Conservation (phyloP, 1,140 invertebrate genomes). For the Scaptodrosophila lebanonensis region DNA sequence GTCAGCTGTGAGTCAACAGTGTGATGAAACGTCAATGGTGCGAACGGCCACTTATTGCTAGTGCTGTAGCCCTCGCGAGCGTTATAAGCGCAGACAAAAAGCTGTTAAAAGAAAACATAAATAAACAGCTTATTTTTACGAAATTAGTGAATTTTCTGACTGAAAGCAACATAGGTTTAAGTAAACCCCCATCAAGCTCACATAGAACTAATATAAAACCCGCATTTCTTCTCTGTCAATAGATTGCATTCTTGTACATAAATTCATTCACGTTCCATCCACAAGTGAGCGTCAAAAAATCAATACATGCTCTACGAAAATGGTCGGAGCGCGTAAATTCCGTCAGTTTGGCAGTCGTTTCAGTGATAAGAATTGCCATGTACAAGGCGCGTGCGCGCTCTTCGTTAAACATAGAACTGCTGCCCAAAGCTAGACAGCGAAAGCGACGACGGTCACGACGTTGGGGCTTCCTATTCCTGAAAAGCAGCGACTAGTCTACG, state of each 20-base stretch:
- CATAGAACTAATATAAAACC: background rate
- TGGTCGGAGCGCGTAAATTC: conserved; percentile 32
- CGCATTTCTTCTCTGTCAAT: conserved; percentile 1
- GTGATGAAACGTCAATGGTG: too few species aligned
- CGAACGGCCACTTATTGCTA: conserved; percentile 1
- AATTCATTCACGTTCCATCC: background rate
- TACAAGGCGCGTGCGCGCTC: conserved; percentile 32
- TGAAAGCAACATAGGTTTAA: conserved; percentile 20
- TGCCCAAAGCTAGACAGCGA: background rate
- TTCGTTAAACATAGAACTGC: background rate
- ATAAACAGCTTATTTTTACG: conserved; percentile 1
- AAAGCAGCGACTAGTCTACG: conserved; percentile 41
- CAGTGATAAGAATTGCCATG: conserved; percentile 36
- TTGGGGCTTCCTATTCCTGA: conserved; percentile 26
- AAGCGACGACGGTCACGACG: background rate
- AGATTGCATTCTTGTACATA: background rate
- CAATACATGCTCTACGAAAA: conserved; percentile 40
- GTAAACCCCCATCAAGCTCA: background rate
- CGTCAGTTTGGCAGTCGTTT: conserved; percentile 38
- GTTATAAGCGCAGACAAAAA: conserved; percentile 28
- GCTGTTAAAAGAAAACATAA: background rate
- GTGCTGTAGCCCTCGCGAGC: conserved; percentile 42
- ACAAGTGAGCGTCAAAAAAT: conserved; percentile 37
- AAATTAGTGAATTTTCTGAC: conserved; percentile 23
- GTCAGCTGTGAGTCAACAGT: too few species aligned